Conservation (phyloP, 2,113 vertebrate genomes). For the Callithrix jacchus region DNA sequence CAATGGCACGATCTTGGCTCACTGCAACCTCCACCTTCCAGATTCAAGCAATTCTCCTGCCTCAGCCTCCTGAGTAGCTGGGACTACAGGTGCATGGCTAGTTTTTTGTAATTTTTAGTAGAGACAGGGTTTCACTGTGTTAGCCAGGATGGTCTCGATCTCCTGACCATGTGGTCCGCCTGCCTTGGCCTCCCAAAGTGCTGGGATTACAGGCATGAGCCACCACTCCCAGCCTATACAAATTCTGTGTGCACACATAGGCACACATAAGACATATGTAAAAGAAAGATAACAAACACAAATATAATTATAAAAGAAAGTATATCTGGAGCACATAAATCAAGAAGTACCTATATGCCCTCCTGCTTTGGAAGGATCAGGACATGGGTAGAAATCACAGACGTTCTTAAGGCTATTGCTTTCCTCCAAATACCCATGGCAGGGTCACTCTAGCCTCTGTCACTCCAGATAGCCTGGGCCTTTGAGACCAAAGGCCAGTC, state of each 20-base stretch:
- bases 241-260: background rate
- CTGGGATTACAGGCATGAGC: too few species aligned
- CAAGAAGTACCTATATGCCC: background rate
- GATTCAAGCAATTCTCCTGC: too few species aligned
- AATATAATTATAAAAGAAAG: background rate
- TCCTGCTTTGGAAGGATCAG: background rate
- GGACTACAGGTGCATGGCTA: too few species aligned
- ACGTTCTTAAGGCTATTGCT: background rate
- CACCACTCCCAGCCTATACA: too few species aligned
- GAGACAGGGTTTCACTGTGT: too few species aligned
- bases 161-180: too few species aligned
- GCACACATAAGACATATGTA: background rate
- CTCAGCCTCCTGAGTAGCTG: too few species aligned
- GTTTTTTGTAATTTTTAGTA: too few species aligned
- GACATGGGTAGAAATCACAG: background rate
- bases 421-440: background rate
- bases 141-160: too few species aligned
- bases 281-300: background rate
- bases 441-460: background rate
- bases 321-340: background rate
- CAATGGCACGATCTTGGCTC: too few species aligned
- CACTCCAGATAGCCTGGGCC: background rate
- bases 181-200: too few species aligned
- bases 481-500: background rate
- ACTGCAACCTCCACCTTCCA: too few species aligned